These are phyloP conservation scores for Phylloscopus trochilus DNA, from an alignment of 2,113 vertebrate species.

Conservation along the genomic window DNA sequence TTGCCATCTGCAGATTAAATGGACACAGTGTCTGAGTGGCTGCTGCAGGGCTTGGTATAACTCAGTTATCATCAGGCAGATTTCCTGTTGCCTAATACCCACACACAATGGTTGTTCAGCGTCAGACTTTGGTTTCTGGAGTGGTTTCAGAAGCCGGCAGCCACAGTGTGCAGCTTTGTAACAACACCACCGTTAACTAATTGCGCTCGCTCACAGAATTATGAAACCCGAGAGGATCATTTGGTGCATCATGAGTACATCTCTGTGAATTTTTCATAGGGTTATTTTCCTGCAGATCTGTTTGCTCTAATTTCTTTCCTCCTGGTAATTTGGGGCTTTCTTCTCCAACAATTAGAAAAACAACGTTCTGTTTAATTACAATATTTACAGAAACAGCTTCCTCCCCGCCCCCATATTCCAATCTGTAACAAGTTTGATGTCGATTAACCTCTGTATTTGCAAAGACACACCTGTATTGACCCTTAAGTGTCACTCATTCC, in stretches of 20 bases:
- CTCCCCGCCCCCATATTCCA: neutral
- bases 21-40: constrained; percentile 60
- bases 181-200: constrained; percentile 33
- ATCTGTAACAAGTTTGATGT: neutral
- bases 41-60: constrained; percentile 51
- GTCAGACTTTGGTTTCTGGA: constrained; percentile 42
- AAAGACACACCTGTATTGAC: neutral
- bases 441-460: neutral
- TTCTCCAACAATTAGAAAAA: constrained; percentile 54
- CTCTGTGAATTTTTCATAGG: constrained; percentile 36
- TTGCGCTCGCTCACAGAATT: neutral
- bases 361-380: constrained; percentile 46
- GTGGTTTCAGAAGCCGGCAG: constrained; percentile 43
- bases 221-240: constrained; percentile 37
- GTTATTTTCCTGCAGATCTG: constrained; percentile 27
- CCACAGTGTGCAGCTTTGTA: constrained; percentile 29
- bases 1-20: constrained; percentile 72
- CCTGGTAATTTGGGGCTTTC: constrained; percentile 11
- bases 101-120: constrained; percentile 59
- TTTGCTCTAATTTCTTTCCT: constrained; percentile 46
- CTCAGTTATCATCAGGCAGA: constrained; percentile 59
- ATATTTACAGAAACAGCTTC: constrained; percentile 27
- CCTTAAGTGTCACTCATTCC: neutral
- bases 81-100: constrained; percentile 70
- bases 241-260: constrained; percentile 7